Base-by-base conservation (phyloP, 1,140 invertebrate genomes). In the Caligus rogercresseyi region DNA sequence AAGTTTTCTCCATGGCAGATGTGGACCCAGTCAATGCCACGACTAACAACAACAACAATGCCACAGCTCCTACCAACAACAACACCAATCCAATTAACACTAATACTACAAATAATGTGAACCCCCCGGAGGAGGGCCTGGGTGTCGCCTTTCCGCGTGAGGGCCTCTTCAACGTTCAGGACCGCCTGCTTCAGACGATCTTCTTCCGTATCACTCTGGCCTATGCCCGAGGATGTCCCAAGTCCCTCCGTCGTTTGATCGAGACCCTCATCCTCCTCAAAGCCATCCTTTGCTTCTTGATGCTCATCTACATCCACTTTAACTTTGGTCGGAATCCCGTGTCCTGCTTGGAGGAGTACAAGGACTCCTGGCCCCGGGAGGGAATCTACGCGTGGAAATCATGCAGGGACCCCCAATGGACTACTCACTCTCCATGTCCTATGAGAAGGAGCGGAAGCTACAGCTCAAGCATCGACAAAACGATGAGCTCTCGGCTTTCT, bases 361-460 rank as follows among this genome's bases (percentile, higher is more conserved):
- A 87, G 71, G 79, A 87, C 67, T 81, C 83, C 18, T 98, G 94
- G 94, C 93, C 93, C 1, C 77, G 87, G 63, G 87, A 97, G 75
- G 94, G 95, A 14, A 98, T 66, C 76, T 98, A 1, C 74, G 89
- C 68, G 89, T 98, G n/a, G 93, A 98, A 77, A 93, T 98, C 69
- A 78, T 94, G 54, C 78, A 81, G 66, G 85, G 89, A 67, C 71
- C 71, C 15, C 72, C 66, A 19, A 76, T 80, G 57, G 80, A 82
- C 71, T 86, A 86, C 68, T 82, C 80, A 67, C 79, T 88, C 69
- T 80, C 86, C 72, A 82, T 87, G 69, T 86, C 84, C 68, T 88
- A 87, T 73, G 83, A 82, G 7, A 85, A 84, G 69, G 85, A 87
- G 68, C 78, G 81, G 65, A 81, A 81, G 71, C 69, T 86, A 51